Conservation (phyloP, 1,140 invertebrate genomes). For the Zaprionus ghesquierei region DNA sequence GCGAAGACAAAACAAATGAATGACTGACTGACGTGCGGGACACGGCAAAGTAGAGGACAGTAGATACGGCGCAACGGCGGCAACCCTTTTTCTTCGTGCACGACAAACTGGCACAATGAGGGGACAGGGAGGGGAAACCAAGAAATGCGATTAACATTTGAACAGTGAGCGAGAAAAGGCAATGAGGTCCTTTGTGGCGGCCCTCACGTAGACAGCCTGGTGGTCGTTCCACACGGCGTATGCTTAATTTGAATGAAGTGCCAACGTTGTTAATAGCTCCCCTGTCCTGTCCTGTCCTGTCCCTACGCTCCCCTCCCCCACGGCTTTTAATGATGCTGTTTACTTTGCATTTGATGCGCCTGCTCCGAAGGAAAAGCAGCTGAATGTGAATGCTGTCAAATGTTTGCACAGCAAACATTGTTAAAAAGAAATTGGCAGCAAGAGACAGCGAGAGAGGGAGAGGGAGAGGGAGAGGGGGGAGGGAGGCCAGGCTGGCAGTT, state of each 20-base stretch:
- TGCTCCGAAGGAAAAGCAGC: conserved; percentile 14
- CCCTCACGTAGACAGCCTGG: conserved; percentile 38
- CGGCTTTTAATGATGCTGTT: conserved; percentile 59
- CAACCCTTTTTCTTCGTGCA: conserved; percentile 52
- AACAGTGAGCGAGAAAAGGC: conserved; percentile 66
- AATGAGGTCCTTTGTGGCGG: conserved; percentile 58
- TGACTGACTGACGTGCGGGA: conserved; percentile 64
- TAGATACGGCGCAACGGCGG: neutral
- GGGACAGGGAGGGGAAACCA: conserved; percentile 43
- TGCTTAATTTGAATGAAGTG: conserved; percentile 77
- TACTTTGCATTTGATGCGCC: conserved; percentile 62
- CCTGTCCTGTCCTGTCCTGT: conserved; percentile 2
- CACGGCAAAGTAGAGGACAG: conserved; percentile 24
- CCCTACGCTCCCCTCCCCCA: conserved; percentile 1
- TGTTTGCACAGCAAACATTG: conserved; percentile 34
- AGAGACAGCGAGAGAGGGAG: conserved; percentile 6
- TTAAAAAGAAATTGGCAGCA: conserved; percentile 32
- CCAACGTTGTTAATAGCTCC: conserved; percentile 70
- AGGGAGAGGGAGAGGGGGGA: neutral
- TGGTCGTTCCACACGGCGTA: conserved; percentile 47
- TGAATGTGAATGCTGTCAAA: conserved; percentile 30
- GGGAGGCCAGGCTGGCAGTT: neutral
- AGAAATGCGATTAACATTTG: conserved; percentile 79
- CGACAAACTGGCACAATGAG: neutral
- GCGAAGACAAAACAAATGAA: conserved; percentile 70